phyloP scores from a whole-genome alignment of 2,888 invertebrate genomes.

The Standfussiana lucernea region DNA sequence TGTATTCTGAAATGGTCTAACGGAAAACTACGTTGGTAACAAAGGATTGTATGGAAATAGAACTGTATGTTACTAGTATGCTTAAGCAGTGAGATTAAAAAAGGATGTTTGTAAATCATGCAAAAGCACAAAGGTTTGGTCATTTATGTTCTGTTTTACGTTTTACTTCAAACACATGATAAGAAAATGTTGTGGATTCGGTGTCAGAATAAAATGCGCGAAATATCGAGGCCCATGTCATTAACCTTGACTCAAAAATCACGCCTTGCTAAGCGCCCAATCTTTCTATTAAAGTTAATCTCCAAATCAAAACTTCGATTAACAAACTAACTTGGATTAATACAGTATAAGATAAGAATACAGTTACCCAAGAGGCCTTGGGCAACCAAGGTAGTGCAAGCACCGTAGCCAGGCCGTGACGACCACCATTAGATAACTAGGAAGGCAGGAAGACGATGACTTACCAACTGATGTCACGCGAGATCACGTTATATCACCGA shows the following conservation, averaged over 20 bases:
- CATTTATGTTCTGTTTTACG: neutral
- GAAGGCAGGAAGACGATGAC: constrained; percentile 62
- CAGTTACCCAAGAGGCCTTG: constrained; percentile 63
- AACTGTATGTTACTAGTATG: neutral
- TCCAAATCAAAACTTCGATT: constrained; percentile 13
- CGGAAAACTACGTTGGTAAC: constrained; percentile 11
- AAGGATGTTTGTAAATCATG: neutral
- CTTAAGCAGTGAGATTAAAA: constrained; percentile 12
- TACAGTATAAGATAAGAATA: constrained; percentile 42
- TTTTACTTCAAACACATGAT: neutral
- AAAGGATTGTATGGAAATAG: neutral
- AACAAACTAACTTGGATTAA: constrained; percentile 24
- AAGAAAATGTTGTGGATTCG: neutral
- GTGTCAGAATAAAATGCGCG: neutral
- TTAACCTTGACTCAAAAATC: neutral
- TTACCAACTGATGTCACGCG: constrained; percentile 65
- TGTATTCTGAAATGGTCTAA: constrained; percentile 16
- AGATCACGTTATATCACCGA: constrained; percentile 55
- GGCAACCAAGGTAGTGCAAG: constrained; percentile 58
- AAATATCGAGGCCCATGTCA: neutral
- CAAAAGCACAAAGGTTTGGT: neutral
- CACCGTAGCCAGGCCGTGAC: constrained; percentile 64
- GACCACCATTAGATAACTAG: constrained; percentile 58
- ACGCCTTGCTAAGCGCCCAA: neutral
- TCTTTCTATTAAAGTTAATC: neutral